Evolutionary conservation across 1,140 invertebrate species (phyloP).

Genomic region (Euschistus heros): DNA sequence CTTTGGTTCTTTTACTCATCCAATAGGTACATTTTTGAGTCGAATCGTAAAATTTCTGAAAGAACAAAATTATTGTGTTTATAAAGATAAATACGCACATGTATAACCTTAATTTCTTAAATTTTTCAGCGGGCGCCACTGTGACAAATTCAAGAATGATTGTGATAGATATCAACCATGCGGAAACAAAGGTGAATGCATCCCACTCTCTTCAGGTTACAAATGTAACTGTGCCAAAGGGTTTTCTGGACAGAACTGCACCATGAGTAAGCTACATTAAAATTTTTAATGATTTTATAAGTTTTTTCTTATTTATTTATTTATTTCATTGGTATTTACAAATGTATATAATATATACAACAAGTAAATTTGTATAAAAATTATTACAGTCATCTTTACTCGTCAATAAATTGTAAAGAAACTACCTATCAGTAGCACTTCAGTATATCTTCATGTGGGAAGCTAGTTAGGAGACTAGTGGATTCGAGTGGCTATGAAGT

Average conservation of each 20-base stretch:
- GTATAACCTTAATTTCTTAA: not conserved
- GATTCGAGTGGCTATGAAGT: no score
- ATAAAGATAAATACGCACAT: not conserved
- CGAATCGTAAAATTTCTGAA: not conserved
- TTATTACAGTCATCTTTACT: no score
- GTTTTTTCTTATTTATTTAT: not conserved
- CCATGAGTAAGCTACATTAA: conserved; percentile 47
- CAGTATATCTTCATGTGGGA: no score
- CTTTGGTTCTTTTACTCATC: no score
- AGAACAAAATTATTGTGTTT: not conserved
- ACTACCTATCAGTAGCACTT: no score
- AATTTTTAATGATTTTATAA: no score
- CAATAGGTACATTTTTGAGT: not conserved
- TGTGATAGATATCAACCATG: conserved; percentile 61
- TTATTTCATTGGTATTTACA: not conserved
- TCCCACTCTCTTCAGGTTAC: conserved; percentile 45
- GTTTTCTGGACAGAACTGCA: conserved; percentile 63
- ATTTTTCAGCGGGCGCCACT: conserved; percentile 45
- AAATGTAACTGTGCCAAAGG: conserved; percentile 69
- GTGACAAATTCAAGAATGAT: conserved; percentile 49
- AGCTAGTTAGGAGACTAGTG: no score
- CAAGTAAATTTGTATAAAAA: no score
- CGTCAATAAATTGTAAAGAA: no score
- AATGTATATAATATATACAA: no score
- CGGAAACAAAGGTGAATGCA: conserved; percentile 68